Conservation (phyloP, 2,797 vertebrate species). For the Chrysocyon brachyurus region DNA sequence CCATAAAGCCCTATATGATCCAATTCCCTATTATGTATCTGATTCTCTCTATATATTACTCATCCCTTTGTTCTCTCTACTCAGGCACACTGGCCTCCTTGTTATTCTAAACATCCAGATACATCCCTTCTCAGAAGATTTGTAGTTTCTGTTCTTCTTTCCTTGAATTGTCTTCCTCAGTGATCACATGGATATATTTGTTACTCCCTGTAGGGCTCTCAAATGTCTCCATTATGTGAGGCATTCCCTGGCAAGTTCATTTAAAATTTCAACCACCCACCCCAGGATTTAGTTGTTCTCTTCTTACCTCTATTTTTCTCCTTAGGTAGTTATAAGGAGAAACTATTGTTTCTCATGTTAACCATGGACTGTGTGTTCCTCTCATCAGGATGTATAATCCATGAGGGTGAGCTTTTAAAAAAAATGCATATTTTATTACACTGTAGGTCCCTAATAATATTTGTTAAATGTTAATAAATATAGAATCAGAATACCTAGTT, state of each 20-base stretch:
- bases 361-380: neutral
- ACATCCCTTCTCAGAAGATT: neutral
- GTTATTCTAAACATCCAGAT: neutral
- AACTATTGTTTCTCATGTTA: conserved; percentile 1
- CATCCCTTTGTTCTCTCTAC: neutral
- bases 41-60: neutral
- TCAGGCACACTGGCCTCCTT: neutral
- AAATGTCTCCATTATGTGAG: neutral
- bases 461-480: conserved; percentile 20
- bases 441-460: neutral
- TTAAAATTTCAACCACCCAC: neutral
- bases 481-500: neutral
- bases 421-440: neutral
- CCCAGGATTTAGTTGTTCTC: neutral
- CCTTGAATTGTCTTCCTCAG: neutral
- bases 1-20: neutral
- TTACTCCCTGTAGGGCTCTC: neutral
- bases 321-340: neutral
- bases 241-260: neutral
- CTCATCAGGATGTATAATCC: neutral
- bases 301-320: conserved; percentile 5
- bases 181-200: neutral
- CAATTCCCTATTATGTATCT: neutral
- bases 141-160: neutral
- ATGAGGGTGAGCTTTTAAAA: neutral